A percentile compares a stretch with the other conserved stretches of the same genome.
Evolutionary conservation across 2,113 vertebrate genomes (phyloP).

Genomic region (Melanotaenia duboulayi): DNA sequence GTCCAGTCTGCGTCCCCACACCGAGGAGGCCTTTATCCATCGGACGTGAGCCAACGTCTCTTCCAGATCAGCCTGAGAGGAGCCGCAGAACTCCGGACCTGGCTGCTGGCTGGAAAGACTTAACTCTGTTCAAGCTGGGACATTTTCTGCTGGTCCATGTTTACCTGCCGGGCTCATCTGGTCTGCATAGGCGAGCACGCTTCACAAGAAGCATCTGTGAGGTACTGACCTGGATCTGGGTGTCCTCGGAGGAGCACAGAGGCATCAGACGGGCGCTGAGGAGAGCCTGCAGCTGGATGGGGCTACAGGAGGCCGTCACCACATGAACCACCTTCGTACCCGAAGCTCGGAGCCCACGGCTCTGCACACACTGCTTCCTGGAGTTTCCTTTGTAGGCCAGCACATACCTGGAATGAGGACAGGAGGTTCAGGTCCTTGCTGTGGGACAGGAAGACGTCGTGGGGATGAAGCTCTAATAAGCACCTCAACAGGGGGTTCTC

Average conservation of each 20-base stretch:
- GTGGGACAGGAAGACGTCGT: background rate
- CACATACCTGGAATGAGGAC: constrained; percentile 84
- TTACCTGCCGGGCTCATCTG: too few relatives aligned
- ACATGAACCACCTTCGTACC: constrained; percentile 88
- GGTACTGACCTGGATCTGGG: constrained; percentile 87
- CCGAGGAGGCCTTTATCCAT: too few relatives aligned
- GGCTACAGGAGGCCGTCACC: constrained; percentile 83
- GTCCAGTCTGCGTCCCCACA: too few relatives aligned
- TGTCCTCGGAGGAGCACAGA: constrained; percentile 80
- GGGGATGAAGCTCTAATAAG: background rate
- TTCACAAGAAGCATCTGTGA: background rate
- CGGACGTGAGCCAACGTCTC: too few relatives aligned
- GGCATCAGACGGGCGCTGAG: constrained; percentile 86
- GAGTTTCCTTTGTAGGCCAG: constrained; percentile 90
- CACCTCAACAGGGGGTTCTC: constrained; percentile 90
- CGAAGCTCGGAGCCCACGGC: constrained; percentile 83
- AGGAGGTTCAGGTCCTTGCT: background rate
- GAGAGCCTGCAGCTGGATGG: constrained; percentile 84
- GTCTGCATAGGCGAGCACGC: too few relatives aligned
- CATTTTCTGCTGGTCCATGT: too few relatives aligned
- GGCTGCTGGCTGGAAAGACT: too few relatives aligned
- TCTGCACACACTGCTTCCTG: constrained; percentile 79
- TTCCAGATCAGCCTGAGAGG: too few relatives aligned
- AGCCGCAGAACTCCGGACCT: too few relatives aligned
- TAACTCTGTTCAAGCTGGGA: too few relatives aligned